These are phyloP conservation scores for Chloroceryle amazona DNA, from an alignment of 2,797 vertebrate genomes.

Conservation along the genomic window DNA sequence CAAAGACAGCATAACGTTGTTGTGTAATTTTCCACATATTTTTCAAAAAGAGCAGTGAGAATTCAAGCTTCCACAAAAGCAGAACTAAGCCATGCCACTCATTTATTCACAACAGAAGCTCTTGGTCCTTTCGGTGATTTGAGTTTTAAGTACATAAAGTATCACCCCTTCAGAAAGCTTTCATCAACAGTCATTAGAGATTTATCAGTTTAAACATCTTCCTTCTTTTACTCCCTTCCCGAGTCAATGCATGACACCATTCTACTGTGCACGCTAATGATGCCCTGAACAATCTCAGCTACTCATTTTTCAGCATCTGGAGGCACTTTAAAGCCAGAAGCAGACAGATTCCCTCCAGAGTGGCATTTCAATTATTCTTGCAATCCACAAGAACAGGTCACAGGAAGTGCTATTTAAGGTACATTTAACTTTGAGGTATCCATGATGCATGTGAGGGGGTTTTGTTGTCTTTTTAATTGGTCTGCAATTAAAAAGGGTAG, in stretches of 20 bases:
- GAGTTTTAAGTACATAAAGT: neutral
- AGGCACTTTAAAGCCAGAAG: neutral
- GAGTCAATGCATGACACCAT: neutral
- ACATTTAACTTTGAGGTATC: neutral
- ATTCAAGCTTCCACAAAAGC: neutral
- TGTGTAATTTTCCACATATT: neutral
- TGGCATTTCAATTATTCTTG: slow-evolving; percentile 5
- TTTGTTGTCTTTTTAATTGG: neutral
- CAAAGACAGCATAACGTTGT: neutral
- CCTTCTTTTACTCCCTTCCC: neutral
- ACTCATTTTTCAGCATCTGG: slow-evolving; percentile 6
- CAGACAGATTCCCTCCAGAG: neutral
- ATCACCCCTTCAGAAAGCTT: neutral
- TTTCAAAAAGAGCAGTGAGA: neutral
- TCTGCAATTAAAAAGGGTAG: neutral
- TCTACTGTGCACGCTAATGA: neutral
- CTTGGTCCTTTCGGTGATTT: neutral
- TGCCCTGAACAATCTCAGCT: neutral
- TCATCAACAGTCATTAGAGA: neutral
- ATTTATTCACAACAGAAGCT: neutral
- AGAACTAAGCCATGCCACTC: neutral
- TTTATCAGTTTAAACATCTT: neutral
- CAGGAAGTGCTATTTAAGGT: neutral
- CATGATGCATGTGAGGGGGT: neutral
- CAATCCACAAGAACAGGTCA: neutral